A percentile compares a stretch with the other conserved stretches of the same genome.
Conservation (phyloP, 2,888 invertebrate genomes). For the Malthinus flaveolus region DNA sequence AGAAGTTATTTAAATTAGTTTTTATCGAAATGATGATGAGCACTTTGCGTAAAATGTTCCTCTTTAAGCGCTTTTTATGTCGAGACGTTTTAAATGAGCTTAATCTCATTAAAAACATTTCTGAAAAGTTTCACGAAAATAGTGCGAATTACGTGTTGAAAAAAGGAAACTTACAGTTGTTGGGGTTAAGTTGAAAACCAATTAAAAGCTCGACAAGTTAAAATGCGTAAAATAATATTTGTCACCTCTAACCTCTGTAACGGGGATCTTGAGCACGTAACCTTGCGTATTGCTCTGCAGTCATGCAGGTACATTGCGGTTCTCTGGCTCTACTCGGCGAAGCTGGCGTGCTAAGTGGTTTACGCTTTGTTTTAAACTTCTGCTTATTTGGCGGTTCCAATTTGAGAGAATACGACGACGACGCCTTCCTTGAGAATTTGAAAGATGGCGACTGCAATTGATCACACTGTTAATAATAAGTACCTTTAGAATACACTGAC, state of each 20-base stretch:
- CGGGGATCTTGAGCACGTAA: slow-evolving; percentile 82
- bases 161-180: too few species aligned
- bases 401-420: slow-evolving; percentile 94
- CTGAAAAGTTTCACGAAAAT: too few species aligned
- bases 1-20: too few species aligned
- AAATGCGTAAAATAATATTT: too few species aligned
- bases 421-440: slow-evolving; percentile 97
- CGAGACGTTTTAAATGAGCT: too few species aligned
- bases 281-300: slow-evolving; percentile 87
- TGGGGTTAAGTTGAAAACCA: too few species aligned
- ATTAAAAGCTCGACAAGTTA: too few species aligned
- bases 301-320: slow-evolving; percentile 95
- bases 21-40: too few species aligned
- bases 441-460: slow-evolving; percentile 93
- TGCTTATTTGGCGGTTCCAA: slow-evolving; percentile 87
- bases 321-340: slow-evolving; percentile 87
- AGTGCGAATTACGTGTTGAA: too few species aligned
- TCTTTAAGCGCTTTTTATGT: too few species aligned
- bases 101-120: too few species aligned
- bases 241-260: slow-evolving; percentile 62
- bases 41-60: too few species aligned
- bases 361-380: slow-evolving; percentile 85
- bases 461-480: slow-evolving; percentile 60
- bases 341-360: slow-evolving; percentile 90
- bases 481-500: slow-evolving; percentile 41